These are phyloP conservation scores for Metridium senile DNA, from an alignment of 92 coral and sea anemone species.

Conservation along the genomic window DNA sequence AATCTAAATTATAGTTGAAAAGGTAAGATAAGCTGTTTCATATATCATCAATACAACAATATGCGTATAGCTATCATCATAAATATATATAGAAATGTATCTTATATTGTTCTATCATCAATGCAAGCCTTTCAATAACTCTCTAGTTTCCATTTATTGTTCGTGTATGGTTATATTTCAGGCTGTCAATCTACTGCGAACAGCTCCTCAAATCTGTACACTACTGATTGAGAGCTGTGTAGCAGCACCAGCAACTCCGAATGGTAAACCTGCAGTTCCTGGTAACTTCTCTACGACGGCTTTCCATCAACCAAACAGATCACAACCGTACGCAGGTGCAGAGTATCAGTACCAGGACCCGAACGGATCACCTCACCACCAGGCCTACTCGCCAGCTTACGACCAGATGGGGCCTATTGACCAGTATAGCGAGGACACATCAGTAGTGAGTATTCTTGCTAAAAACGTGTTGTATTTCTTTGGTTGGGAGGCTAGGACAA, in stretches of 20 bases:
- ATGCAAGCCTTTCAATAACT: background rate
- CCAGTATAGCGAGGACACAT: constrained; percentile 55
- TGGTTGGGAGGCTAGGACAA: constrained; percentile 51
- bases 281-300: constrained; percentile 84
- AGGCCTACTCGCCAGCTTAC: constrained; percentile 43
- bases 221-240: constrained; percentile 82
- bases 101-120: too few species aligned
- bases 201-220: constrained; percentile 81
- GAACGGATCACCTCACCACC: constrained; percentile 51
- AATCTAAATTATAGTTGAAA: too few species aligned
- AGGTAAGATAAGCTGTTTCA: too few species aligned
- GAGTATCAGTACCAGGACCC: constrained; percentile 54
- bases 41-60: too few species aligned
- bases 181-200: constrained; percentile 84
- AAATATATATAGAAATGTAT: too few species aligned
- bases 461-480: constrained; percentile 52
- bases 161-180: constrained; percentile 11
- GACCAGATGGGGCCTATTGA: constrained; percentile 52
- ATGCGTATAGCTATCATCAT: too few species aligned
- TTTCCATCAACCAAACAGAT: constrained; percentile 75
- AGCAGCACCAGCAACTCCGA: constrained; percentile 74
- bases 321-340: constrained; percentile 45
- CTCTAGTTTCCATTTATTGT: constrained; percentile 3
- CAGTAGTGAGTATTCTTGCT: constrained; percentile 58
- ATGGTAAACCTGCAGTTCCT: constrained; percentile 87